Conservation (phyloP, 2,888 invertebrate genomes). For the Lordiphosa andalusiaca region DNA sequence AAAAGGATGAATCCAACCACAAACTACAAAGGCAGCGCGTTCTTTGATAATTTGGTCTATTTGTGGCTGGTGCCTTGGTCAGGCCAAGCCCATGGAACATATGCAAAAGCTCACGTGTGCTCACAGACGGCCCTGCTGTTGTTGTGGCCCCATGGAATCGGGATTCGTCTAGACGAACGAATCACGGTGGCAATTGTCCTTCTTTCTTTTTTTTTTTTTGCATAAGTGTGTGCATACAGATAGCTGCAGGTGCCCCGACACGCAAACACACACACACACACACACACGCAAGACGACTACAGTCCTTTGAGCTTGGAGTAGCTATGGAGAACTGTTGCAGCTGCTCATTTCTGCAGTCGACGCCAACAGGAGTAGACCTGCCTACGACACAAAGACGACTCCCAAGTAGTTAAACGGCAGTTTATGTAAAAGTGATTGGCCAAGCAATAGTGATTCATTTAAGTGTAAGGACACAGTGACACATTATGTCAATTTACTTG, state of each 20-base stretch:
- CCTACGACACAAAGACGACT: slow-evolving; percentile 1
- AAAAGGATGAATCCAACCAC: slow-evolving; percentile 7
- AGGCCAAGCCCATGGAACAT: slow-evolving; percentile 50
- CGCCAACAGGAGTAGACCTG: slow-evolving; percentile 37
- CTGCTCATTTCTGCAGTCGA: slow-evolving; percentile 43
- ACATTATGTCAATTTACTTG: slow-evolving; percentile 16
- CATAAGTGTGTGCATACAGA: slow-evolving; percentile 30
- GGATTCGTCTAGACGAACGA: slow-evolving; percentile 57
- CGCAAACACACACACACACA: slow-evolving; percentile 38
- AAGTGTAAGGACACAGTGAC: slow-evolving; percentile 16
- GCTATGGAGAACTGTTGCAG: slow-evolving; percentile 35
- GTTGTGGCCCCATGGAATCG: slow-evolving; percentile 31
- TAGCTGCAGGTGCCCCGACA: slow-evolving; percentile 42
- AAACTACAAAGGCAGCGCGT: slow-evolving; percentile 8
- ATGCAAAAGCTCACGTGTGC: slow-evolving; percentile 54
- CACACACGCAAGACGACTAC: slow-evolving; percentile 20
- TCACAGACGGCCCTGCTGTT: slow-evolving; percentile 21
- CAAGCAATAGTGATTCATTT: too few relatives aligned
- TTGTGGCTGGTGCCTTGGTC: slow-evolving; percentile 6
- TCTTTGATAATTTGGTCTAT: slow-evolving; percentile 25
- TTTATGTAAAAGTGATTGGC: background rate
- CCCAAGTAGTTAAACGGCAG: background rate
- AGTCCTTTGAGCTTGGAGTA: slow-evolving; percentile 30
- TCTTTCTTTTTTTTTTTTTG: slow-evolving; percentile 17
- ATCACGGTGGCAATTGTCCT: slow-evolving; percentile 58